These are phyloP conservation scores for Pipa parva DNA, from an alignment of 2,113 vertebrate species.

Conservation along the genomic window DNA sequence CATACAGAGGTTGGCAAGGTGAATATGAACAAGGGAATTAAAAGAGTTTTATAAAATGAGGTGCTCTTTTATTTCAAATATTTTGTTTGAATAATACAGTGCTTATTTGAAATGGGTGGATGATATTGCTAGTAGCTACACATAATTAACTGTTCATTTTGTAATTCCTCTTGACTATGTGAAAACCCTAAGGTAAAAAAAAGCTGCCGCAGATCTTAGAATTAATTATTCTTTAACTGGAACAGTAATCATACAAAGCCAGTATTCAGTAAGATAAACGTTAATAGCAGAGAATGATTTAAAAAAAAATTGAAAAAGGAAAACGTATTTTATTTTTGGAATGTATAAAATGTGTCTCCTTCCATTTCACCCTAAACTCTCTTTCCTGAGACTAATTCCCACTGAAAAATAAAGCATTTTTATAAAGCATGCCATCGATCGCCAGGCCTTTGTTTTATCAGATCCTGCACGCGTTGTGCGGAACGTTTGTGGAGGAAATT, in stretches of 20 bases:
- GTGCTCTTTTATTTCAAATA: slow-evolving; percentile 35
- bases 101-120: slow-evolving; percentile 34
- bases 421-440: too few relatives aligned
- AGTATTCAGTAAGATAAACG: slow-evolving; percentile 19
- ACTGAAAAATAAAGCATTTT: too few relatives aligned
- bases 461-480: too few relatives aligned
- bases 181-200: slow-evolving; percentile 30
- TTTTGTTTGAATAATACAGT: slow-evolving; percentile 33
- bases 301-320: too few relatives aligned
- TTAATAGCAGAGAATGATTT: too few relatives aligned
- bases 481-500: too few relatives aligned
- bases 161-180: slow-evolving; percentile 41
- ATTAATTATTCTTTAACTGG: slow-evolving; percentile 39
- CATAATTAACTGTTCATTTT: slow-evolving; percentile 43
- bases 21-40: neutral
- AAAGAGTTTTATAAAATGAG: slow-evolving; percentile 10
- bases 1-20: slow-evolving; percentile 10
- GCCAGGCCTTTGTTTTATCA: too few relatives aligned
- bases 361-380: too few relatives aligned
- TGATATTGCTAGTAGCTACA: slow-evolving; percentile 39
- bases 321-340: too few relatives aligned
- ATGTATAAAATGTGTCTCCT: too few relatives aligned
- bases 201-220: slow-evolving; percentile 38
- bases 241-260: slow-evolving; percentile 18
- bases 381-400: too few relatives aligned